Evolutionary conservation across 1,140 invertebrate genomes (phyloP).

Genomic region (Agraylea sexmaculata): DNA sequence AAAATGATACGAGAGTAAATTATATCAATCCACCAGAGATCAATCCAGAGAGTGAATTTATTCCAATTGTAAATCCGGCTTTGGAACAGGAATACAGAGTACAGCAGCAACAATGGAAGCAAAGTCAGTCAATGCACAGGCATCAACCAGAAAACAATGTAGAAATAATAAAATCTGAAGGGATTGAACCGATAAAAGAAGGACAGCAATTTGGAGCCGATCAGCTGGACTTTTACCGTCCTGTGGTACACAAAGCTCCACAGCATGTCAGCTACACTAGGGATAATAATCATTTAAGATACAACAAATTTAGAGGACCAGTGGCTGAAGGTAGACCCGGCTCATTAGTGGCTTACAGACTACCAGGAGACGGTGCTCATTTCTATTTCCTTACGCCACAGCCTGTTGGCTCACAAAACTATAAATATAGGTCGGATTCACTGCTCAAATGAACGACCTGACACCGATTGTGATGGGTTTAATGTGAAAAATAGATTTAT

Average conservation of each 20-base stretch:
- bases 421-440: constrained; percentile 37
- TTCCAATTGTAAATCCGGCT: constrained; percentile 31
- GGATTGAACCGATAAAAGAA: constrained; percentile 9
- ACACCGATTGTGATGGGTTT: no score
- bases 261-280: constrained; percentile 3
- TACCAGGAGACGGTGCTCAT: constrained; percentile 57
- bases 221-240: constrained; percentile 13
- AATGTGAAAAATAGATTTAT: no score
- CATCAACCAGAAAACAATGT: constrained; percentile 15
- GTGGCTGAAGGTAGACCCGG: constrained; percentile 37
- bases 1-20: constrained; percentile 51
- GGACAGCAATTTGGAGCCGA: constrained; percentile 12
- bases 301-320: constrained; percentile 21
- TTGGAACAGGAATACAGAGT: constrained; percentile 19
- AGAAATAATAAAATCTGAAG: constrained; percentile 19
- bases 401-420: constrained; percentile 32
- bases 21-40: constrained; percentile 46
- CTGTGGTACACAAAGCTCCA: constrained; percentile 1
- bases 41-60: constrained; percentile 57
- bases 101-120: constrained; percentile 14
- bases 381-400: constrained; percentile 68
- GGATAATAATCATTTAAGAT: constrained; percentile 9
- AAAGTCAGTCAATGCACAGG: constrained; percentile 9
- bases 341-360: constrained; percentile 52
- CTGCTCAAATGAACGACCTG: no score